Evolutionary conservation across 2,113 vertebrate species (phyloP).

Genomic region (Maccullochella peelii): DNA sequence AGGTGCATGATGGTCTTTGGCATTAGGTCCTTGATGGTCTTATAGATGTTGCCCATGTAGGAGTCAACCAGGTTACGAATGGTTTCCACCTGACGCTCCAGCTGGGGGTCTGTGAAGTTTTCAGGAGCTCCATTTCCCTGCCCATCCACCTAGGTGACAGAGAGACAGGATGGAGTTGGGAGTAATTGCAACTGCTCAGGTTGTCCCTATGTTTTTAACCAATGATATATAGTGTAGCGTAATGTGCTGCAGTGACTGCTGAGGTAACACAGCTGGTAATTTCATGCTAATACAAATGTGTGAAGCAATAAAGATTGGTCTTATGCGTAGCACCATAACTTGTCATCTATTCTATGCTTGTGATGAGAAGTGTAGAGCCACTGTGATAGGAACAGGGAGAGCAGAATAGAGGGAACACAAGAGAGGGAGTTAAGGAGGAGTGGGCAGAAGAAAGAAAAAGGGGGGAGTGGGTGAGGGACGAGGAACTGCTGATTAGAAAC

Average conservation of each 20-base stretch:
- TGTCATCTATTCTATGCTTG: conserved; percentile 31
- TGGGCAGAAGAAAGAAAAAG: conserved; percentile 61
- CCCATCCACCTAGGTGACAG: conserved; percentile 81
- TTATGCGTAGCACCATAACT: neutral
- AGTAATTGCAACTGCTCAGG: neutral
- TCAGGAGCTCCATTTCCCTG: conserved; percentile 85
- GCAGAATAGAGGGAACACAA: conserved; percentile 55
- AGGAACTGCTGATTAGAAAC: conserved; percentile 85
- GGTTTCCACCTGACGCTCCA: conserved; percentile 95
- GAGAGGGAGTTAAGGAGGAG: conserved; percentile 57
- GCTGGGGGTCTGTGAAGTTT: conserved; percentile 90
- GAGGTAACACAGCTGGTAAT: conserved; percentile 3
- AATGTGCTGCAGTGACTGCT: neutral
- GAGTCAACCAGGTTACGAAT: conserved; percentile 94
- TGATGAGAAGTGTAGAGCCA: conserved; percentile 34
- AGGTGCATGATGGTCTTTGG: conserved; percentile 97
- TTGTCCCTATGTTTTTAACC: neutral
- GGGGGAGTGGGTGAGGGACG: conserved; percentile 66
- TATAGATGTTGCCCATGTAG: conserved; percentile 95
- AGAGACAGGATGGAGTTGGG: conserved; percentile 29
- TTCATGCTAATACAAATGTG: conserved; percentile 19
- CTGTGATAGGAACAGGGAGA: conserved; percentile 43
- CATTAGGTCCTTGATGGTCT: conserved; percentile 91
- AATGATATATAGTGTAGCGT: no score
- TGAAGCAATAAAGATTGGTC: neutral